Evolutionary conservation across 2,113 vertebrate genomes (phyloP), one percentile per base, ranked within the genome.

Genomic region (Nibea albiflora): DNA sequence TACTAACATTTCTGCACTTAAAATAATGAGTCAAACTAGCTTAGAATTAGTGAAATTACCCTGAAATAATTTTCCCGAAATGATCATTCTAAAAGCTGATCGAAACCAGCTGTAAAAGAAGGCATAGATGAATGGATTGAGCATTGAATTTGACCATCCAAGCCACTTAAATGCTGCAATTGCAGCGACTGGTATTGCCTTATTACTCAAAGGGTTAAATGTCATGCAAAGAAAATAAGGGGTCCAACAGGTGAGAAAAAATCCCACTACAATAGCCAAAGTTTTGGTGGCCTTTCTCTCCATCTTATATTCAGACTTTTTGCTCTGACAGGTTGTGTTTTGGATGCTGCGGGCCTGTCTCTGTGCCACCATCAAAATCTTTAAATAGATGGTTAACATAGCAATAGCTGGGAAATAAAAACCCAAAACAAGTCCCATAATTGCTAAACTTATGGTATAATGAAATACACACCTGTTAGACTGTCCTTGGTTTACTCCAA

Each of bases 31-130:
- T 77, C 56, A 77, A 77, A 49, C 15, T 4, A 79, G 53, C 44
- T 81, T 85, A 4, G 35, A 58, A 11, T 85, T 57, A 4, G 35
- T 0, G 60, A 74, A 65, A 57, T 85, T 64, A 17, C 60, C 20
- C 5, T 46, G 44, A 11, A 85, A 83, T 68, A 85, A 82, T 58
- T 80, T 78, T 2, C 87, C 83, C 10, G 80, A 80, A 16, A 88
- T 17, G 3, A 89, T 72, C 1, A 81, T 47, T 77, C 28, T 85
- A 14, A 89, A 63, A 12, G 83, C 80, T 19, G 65, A 63, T 50
- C 74, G 11, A 42, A 82, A 86, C 87, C 83, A 83, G 24, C 72
- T 70, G 39, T 82, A 88, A 71, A 88, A 88, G 44, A 88, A 88
- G 12, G 71, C 79, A 39, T 88, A 85, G 4, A 88, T 52, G 11